A percentile compares a stretch with the other conserved stretches of the same genome.
Evolutionary conservation across 2,888 invertebrate genomes (phyloP).

Genomic region (Glomeris marginata): DNA sequence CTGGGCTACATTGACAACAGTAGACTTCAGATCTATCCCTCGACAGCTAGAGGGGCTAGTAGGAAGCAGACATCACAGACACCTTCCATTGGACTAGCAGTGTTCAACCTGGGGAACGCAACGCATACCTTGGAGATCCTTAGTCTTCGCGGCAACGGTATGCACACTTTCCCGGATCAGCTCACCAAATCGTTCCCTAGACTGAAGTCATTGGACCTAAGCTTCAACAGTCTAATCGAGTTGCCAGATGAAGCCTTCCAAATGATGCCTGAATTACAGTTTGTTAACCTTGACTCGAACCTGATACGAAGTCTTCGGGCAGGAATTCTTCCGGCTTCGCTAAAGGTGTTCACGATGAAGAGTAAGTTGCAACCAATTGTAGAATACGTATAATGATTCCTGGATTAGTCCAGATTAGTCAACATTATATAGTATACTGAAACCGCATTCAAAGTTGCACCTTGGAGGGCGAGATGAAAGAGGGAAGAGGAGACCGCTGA

Average conservation of each 20-base stretch:
- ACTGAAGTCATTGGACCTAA: conserved; percentile 14
- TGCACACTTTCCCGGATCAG: conserved; percentile 17
- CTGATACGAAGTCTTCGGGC: conserved; percentile 13
- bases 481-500: no score
- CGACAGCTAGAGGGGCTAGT: neutral
- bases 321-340: conserved; percentile 10
- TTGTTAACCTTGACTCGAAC: conserved; percentile 16
- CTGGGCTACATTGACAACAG: conserved; percentile 10
- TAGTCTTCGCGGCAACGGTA: conserved; percentile 14
- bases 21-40: conserved; percentile 5
- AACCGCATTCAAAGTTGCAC: no score
- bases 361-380: no score
- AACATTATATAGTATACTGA: no score
- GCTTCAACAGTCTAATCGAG: conserved; percentile 16
- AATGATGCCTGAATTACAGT: conserved; percentile 16
- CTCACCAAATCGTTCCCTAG: conserved; percentile 13
- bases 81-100: conserved; percentile 10
- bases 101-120: conserved; percentile 15
- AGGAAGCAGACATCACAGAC: conserved; percentile 1
- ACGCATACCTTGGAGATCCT: conserved; percentile 14
- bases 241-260: conserved; percentile 15
- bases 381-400: no score
- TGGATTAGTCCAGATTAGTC: no score
- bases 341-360: conserved; percentile 14
- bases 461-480: no score